A percentile compares a stretch with the other conserved stretches of the same genome.
Evolutionary conservation across 2,888 invertebrate species (phyloP).

Genomic region (Coelopa pilipes): DNA sequence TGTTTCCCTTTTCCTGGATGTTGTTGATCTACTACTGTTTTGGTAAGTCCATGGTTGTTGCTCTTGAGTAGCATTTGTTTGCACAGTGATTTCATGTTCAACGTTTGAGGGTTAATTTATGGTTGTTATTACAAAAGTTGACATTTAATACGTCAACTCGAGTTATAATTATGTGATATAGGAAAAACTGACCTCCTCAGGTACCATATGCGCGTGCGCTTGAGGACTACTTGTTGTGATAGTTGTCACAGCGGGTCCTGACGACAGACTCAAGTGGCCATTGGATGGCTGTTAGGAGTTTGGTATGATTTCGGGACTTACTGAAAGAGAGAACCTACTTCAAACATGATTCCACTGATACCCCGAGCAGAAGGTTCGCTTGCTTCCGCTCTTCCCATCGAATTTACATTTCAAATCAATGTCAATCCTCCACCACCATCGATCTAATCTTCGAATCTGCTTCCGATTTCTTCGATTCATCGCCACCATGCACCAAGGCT

Average conservation of each 20-base stretch:
- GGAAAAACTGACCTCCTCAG: constrained; percentile 35
- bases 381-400: background rate
- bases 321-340: too few relatives aligned
- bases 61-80: constrained; percentile 34
- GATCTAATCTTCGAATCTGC: too few relatives aligned
- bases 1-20: background rate
- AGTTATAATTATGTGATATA: constrained; percentile 32
- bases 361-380: too few relatives aligned
- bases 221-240: constrained; percentile 40
- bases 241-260: constrained; percentile 26
- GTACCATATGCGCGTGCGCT: constrained; percentile 25
- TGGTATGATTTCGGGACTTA: too few relatives aligned
- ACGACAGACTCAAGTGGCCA: constrained; percentile 10
- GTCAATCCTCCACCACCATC: too few relatives aligned
- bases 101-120: background rate
- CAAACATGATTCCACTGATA: too few relatives aligned
- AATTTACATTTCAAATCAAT: too few relatives aligned
- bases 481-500: too few relatives aligned
- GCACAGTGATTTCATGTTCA: background rate
- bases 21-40: background rate
- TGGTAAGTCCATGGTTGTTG: constrained; percentile 29
- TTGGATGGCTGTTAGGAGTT: background rate
- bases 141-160: constrained; percentile 37
- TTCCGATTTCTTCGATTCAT: too few relatives aligned
- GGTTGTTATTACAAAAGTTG: constrained; percentile 26